Conservation (phyloP, 2,888 invertebrate species). For the Diarsia mendica region DNA sequence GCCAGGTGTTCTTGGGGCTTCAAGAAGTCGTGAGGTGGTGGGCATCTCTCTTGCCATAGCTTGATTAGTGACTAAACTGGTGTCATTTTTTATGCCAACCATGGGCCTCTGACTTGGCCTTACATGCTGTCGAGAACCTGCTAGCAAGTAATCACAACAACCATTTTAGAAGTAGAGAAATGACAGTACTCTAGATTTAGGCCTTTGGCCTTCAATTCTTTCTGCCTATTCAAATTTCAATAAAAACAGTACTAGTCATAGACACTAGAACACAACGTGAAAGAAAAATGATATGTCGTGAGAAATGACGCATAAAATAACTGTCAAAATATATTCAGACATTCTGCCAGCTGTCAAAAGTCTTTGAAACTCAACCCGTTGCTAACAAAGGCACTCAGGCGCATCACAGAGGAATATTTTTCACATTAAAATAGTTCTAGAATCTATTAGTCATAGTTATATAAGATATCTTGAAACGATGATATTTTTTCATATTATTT, state of each 20-base stretch:
- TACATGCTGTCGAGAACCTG: no score
- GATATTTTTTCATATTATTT: constrained; percentile 35
- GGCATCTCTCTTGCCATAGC: no score
- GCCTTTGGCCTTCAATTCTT: no score
- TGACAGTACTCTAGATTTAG: background rate
- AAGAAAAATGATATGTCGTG: background rate
- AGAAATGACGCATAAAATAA: constrained; percentile 15
- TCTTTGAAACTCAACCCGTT: constrained; percentile 40
- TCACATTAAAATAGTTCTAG: constrained; percentile 22
- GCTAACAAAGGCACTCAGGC: constrained; percentile 36
- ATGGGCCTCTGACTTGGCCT: no score
- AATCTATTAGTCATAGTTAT: constrained; percentile 53
- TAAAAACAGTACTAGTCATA: background rate
- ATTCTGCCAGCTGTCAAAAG: constrained; percentile 2
- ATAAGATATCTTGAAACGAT: constrained; percentile 24
- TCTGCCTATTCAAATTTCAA: background rate
- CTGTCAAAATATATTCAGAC: constrained; percentile 14
- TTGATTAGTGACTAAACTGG: no score
- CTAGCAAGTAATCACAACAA: no score
- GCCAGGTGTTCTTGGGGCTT: no score
- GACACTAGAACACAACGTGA: background rate
- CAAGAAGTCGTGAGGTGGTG: no score
- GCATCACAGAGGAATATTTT: constrained; percentile 29
- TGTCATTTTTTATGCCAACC: no score
- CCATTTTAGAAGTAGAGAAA: no score